Conservation (phyloP, 2,888 invertebrate species). For the Agapostemon virescens region DNA sequence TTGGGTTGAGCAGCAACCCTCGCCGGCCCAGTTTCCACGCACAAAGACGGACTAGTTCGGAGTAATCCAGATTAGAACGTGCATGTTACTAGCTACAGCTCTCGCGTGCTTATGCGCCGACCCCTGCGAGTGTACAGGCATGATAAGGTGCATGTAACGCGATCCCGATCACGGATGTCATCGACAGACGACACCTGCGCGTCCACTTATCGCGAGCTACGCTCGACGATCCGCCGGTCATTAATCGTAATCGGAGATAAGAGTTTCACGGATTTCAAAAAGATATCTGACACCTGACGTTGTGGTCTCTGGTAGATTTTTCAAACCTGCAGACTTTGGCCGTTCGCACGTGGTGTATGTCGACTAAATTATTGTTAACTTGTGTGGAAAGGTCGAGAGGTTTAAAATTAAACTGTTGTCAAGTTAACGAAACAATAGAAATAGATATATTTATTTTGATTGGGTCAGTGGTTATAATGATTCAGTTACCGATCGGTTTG, state of each 20-base stretch:
- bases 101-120: slow-evolving; percentile 32
- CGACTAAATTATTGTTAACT: no score
- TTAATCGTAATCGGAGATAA: slow-evolving; percentile 15
- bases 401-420: no score
- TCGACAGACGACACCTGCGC: slow-evolving; percentile 53
- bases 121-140: slow-evolving; percentile 63
- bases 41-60: slow-evolving; percentile 62
- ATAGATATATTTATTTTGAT: no score
- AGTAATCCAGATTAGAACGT: slow-evolving; percentile 74
- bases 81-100: slow-evolving; percentile 64
- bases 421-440: no score
- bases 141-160: slow-evolving; percentile 70
- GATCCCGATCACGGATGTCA: slow-evolving; percentile 60
- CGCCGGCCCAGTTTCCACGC: slow-evolving; percentile 56
- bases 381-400: no score
- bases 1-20: background rate
- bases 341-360: no score
- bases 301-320: no score
- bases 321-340: no score
- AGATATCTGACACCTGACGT: no score
- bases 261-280: background rate
- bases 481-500: no score
- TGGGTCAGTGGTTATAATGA: no score
- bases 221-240: background rate
- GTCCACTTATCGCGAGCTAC: slow-evolving; percentile 45